phyloP scores from a whole-genome alignment of 2,888 invertebrate genomes.

The Plebejus argus region DNA sequence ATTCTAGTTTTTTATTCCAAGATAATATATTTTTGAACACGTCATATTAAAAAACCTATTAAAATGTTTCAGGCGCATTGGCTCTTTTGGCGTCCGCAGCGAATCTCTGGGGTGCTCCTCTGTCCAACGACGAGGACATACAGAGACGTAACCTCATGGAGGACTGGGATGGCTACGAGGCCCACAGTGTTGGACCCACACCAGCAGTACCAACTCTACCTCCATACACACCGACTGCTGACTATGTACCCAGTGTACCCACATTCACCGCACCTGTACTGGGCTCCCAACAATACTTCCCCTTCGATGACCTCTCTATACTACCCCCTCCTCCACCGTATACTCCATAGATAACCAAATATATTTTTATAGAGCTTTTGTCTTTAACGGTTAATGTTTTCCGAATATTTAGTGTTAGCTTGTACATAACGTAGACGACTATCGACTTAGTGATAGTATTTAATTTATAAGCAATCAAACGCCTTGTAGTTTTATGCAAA shows the following conservation, averaged over 20 bases:
- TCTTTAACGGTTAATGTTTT: neutral
- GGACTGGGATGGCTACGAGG: conserved; percentile 82
- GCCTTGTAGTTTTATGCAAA: conserved; percentile 33
- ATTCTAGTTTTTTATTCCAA: neutral
- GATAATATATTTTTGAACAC: neutral
- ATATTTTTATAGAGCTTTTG: conserved; percentile 11
- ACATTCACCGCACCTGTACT: conserved; percentile 66
- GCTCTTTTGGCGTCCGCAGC: conserved; percentile 86
- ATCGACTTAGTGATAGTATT: conserved; percentile 13
- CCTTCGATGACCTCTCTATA: conserved; percentile 72
- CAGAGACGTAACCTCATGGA: conserved; percentile 81
- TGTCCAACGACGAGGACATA: conserved; percentile 69
- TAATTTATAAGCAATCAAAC: conserved; percentile 35
- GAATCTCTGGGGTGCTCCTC: conserved; percentile 82
- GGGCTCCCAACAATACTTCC: conserved; percentile 72
- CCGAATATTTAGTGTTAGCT: conserved; percentile 3
- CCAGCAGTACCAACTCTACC: conserved; percentile 80
- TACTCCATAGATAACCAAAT: conserved; percentile 59
- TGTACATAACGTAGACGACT: conserved; percentile 24
- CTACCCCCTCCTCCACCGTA: conserved; percentile 79
- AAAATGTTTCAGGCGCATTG: conserved; percentile 79
- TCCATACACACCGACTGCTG: conserved; percentile 80
- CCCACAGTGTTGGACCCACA: conserved; percentile 81
- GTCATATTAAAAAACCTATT: neutral
- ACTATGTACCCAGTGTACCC: conserved; percentile 58